Evolutionary conservation across 2,797 vertebrate species (phyloP).

Genomic region (Balearica regulorum): DNA sequence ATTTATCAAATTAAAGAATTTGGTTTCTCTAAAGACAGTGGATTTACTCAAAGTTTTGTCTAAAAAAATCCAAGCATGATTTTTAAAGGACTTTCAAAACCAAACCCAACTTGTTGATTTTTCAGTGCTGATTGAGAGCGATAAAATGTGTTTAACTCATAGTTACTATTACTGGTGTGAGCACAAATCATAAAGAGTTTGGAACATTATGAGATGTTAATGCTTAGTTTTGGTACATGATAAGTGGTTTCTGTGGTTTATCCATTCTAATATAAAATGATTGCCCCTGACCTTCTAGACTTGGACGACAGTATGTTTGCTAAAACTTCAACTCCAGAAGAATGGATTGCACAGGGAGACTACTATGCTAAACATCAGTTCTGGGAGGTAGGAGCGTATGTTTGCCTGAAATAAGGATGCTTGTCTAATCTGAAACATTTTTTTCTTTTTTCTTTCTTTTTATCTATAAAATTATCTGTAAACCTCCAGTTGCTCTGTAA

Average conservation of each 20-base stretch:
- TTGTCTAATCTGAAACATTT: background rate
- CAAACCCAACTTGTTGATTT: background rate
- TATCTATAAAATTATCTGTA: background rate
- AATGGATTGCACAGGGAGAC: constrained; percentile 81
- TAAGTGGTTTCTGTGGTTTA: background rate
- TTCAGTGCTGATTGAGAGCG: background rate
- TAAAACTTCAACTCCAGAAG: constrained; percentile 77
- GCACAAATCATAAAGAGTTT: background rate
- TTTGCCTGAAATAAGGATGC: background rate
- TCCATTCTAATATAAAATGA: background rate
- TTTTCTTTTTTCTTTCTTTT: background rate
- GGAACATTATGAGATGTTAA: background rate
- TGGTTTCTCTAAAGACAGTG: background rate
- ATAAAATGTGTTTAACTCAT: background rate
- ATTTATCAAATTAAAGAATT: background rate
- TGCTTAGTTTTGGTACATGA: background rate
- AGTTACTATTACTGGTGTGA: background rate
- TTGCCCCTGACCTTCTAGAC: constrained; percentile 55
- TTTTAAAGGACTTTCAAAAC: background rate
- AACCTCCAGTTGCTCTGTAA: background rate
- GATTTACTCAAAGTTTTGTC: background rate
- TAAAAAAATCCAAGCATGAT: background rate
- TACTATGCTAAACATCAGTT: constrained; percentile 82
- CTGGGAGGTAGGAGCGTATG: constrained; percentile 75
- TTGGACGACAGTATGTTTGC: constrained; percentile 83